These are phyloP conservation scores for Hipparchia semele DNA, from an alignment of 2,888 invertebrate species.

Conservation along the genomic window DNA sequence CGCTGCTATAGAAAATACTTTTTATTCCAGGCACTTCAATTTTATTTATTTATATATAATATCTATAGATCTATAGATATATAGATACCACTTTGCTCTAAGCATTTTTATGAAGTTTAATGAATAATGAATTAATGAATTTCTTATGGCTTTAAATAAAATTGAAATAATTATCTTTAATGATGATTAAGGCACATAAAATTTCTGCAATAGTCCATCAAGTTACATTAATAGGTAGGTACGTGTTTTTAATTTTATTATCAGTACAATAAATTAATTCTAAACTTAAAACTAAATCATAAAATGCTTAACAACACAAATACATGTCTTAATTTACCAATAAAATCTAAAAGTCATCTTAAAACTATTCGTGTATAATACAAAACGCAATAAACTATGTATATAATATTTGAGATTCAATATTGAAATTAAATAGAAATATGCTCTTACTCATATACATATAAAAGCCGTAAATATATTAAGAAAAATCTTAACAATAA, in stretches of 20 bases:
- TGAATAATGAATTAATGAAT: no score
- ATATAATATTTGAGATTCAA: conserved; percentile 13
- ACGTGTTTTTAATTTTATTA: no score
- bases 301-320: neutral
- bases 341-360: neutral
- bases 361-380: conserved; percentile 2
- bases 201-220: neutral
- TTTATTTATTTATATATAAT: no score
- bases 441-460: conserved; percentile 1
- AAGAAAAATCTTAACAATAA: conserved; percentile 20
- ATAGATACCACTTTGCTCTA: no score
- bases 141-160: no score
- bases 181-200: neutral
- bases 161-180: neutral
- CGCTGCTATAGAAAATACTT: no score
- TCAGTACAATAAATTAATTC: neutral
- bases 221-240: no score
- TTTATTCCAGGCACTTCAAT: no score
- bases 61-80: no score
- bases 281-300: neutral
- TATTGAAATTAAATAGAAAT: conserved; percentile 12
- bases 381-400: conserved; percentile 2
- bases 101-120: no score
- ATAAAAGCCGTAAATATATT: neutral
- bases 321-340: neutral